Evolutionary conservation across 2,113 vertebrate genomes (phyloP), one percentile per base, ranked within the genome.

Genomic region (Malaclemys terrapin): DNA sequence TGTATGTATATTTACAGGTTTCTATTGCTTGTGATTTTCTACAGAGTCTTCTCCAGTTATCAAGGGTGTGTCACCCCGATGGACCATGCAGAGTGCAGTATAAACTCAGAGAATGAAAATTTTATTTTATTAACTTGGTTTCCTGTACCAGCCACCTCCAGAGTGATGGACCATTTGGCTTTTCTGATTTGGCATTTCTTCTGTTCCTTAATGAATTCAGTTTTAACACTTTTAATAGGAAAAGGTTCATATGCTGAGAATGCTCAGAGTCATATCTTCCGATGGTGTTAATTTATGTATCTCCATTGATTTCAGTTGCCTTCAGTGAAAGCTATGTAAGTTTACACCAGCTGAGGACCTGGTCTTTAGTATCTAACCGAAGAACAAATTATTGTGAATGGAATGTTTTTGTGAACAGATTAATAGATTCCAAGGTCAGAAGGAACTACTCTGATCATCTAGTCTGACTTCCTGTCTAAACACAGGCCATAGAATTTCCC

Each of bases 1-100:
- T 69, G 17, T 69, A 69, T 69, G 16, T 69, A 62, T 59, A 38
- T 24, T 50, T 49, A 45, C 4, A 5, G 65, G 5, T 94, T 89
- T 82, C 62, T 84, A 76, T 47, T 91, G 38, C 29, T 42, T 94
- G 88, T 96, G 38, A n/a, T 87, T 87, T 92, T 91, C 93, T 65
- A 27, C 90, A 98, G 98, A 98, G 97, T 84, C 87, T 62, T 82
- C 96, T 97, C 12, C 98, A 98, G 57, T 85, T 98, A 91, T 78
- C 98, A 56, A 98, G 98, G 62, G 95, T 98, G 17, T 97, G 98
- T 86, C 98, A 98, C 85, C 98, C 98, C 9, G 95, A 96, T 6
- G 93, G 94, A 35, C 96, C 94, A 29, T 98, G 98, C 88, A 85
- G 86, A 54, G 98, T 98, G 22, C 86, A 91, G 59, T 98, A 98